Percentiles rank a stretch among this genome's conserved stretches.
Evolutionary conservation across 2,888 invertebrate genomes (phyloP).

Genomic region (Erynnis tages): DNA sequence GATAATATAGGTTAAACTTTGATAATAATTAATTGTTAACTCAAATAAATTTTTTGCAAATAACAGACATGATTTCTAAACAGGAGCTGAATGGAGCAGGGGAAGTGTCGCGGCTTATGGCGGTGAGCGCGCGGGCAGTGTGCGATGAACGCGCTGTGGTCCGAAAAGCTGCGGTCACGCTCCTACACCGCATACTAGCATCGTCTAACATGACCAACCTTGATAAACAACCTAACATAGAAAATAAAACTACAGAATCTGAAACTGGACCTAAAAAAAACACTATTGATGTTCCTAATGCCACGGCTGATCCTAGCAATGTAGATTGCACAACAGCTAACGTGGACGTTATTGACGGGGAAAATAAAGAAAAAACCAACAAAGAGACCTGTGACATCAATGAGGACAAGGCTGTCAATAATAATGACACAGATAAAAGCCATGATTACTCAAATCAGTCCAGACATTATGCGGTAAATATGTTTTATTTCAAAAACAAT

Average conservation of each 20-base stretch:
- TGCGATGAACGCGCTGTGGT: constrained; percentile 71
- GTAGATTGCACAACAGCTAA: no score
- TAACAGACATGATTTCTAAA: not conserved
- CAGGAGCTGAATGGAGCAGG: constrained; percentile 59
- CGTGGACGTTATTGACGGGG: no score
- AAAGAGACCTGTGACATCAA: no score
- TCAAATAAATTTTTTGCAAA: no score
- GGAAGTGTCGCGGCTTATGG: constrained; percentile 52
- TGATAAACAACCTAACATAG: not conserved
- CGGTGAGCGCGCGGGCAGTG: constrained; percentile 55
- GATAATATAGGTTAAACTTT: no score
- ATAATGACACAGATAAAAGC: no score
- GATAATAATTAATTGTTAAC: no score
- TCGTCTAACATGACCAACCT: constrained; percentile 21
- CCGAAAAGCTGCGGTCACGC: constrained; percentile 57
- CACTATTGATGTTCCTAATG: not conserved
- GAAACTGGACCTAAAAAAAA: not conserved
- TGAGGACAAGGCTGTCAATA: no score
- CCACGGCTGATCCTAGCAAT: not conserved
- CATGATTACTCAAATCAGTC: not conserved
- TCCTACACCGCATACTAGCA: constrained; percentile 53
- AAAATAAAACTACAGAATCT: not conserved
- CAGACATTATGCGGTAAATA: not conserved
- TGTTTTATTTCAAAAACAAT: no score
- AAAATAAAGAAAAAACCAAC: no score